Evolutionary conservation across 2,113 vertebrate species (phyloP), one percentile per base, ranked within the genome.

Genomic region (Hemiprocne comata): DNA sequence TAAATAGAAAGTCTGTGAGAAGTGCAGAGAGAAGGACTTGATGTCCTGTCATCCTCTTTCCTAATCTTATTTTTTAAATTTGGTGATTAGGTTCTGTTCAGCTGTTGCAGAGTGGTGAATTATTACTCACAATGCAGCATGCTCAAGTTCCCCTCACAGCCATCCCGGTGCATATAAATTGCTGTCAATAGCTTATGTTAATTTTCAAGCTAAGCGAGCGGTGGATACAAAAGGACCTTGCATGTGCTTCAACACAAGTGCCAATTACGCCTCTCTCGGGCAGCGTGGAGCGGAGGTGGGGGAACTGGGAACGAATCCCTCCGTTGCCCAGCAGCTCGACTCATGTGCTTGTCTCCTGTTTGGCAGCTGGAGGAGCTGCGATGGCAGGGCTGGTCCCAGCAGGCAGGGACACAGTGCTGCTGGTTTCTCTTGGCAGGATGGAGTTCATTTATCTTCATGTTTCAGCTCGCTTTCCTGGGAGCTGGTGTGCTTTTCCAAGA

Each of bases 261-360:
- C 61, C 57, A 17, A 0, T 89, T 40, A 13, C 0, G 0, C 28
- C 50, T 57, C 62, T 54, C 26, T 23, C 1, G 6, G 57, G 61
- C 50, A 31, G 55, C 0, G 0, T 3, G 54, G 42, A 75, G 65
- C 9, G 2, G 34, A 15, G 40, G 10, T 40, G 54, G 19, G 4
- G 10, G 50, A 46, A 21, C 51, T 0, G 1, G 8, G 38, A 7
- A 11, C 0, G 1, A 33, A 36, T 33, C n/a, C 54, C 28, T 50
- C 34, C 2, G 1, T 67, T 24, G 14, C 3, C 61, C 72, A 51
- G 58, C 74, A 62, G n/a, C 36, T 7, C 8, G 46, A 5, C 25
- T 28, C 0, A 0, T 1, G 14, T 31, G 46, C 55, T 77, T 9
- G 4, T 9, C 50, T 16, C 54, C 38, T 1, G 1, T 46, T 36